phyloP scores from a whole-genome alignment of 1,140 invertebrate genomes.

The Tetragnatha versicolor region DNA sequence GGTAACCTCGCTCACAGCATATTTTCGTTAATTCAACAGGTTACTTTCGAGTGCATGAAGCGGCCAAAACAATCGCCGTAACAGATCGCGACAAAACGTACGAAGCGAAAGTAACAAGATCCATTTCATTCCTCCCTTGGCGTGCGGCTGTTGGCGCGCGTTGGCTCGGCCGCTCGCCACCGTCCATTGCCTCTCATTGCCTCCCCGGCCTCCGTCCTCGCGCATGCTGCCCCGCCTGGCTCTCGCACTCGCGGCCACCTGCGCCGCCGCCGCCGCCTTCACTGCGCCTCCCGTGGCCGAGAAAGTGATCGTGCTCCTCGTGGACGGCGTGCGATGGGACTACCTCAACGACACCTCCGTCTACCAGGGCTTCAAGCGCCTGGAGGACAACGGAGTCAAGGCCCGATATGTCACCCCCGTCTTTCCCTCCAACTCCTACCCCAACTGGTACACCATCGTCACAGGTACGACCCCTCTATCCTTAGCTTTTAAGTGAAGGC shows the following conservation, averaged over 20 bases:
- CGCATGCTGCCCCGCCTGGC: neutral
- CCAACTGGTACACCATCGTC: constrained; percentile 55
- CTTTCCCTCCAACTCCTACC: constrained; percentile 55
- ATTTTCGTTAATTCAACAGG: too few species aligned
- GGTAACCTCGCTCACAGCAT: too few species aligned
- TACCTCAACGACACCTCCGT: constrained; percentile 21
- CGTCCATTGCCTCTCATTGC: constrained; percentile 9
- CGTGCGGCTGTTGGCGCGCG: neutral
- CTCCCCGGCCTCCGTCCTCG: too few species aligned
- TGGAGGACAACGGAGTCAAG: constrained; percentile 46
- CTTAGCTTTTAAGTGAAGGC: too few species aligned
- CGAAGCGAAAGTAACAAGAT: neutral
- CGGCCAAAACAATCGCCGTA: too few species aligned
- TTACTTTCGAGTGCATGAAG: too few species aligned
- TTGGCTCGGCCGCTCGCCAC: neutral
- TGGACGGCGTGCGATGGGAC: constrained; percentile 54
- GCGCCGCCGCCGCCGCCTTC: neutral
- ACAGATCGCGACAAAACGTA: too few species aligned
- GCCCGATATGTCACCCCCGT: constrained; percentile 47
- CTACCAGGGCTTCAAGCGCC: constrained; percentile 38
- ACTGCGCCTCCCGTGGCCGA: constrained; percentile 11
- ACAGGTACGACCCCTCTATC: constrained; percentile 41
- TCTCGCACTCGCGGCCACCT: neutral
- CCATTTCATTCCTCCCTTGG: too few species aligned
- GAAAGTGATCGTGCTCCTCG: constrained; percentile 43